Percentiles rank a stretch among this genome's conserved stretches.
Evolutionary conservation across 2,113 vertebrate species (phyloP).

Genomic region (Oophaga pumilio): DNA sequence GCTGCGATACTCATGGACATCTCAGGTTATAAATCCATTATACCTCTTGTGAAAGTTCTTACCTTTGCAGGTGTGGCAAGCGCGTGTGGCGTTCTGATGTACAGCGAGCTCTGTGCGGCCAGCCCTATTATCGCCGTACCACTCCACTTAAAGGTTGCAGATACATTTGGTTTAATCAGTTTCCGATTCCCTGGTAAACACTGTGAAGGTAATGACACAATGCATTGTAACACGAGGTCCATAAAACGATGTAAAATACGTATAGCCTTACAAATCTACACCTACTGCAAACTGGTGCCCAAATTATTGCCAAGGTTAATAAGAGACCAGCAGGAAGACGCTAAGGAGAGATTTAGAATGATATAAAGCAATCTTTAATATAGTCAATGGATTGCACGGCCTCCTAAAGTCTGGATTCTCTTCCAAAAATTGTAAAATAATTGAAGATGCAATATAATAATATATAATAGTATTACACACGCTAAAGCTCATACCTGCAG

Average conservation of each 20-base stretch:
- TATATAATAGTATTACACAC: not conserved
- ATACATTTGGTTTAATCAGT: conserved; percentile 30
- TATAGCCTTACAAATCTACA: too few relatives aligned
- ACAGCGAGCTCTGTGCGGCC: conserved; percentile 23
- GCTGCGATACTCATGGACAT: too few relatives aligned
- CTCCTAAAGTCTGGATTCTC: too few relatives aligned
- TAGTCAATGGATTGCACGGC: too few relatives aligned
- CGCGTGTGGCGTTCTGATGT: conserved; percentile 29
- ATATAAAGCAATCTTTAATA: too few relatives aligned
- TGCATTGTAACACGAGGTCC: not conserved
- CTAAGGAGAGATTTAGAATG: too few relatives aligned
- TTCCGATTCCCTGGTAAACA: conserved; percentile 47
- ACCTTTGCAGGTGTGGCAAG: conserved; percentile 31
- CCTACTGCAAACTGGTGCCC: too few relatives aligned
- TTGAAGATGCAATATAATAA: too few relatives aligned
- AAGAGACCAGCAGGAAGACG: too few relatives aligned
- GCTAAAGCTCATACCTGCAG: conserved; percentile 7
- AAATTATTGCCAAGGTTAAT: too few relatives aligned
- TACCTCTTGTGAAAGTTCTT: not conserved
- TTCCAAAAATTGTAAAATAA: too few relatives aligned
- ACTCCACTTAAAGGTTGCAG: conserved; percentile 41
- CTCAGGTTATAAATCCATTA: not conserved
- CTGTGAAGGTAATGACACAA: not conserved
- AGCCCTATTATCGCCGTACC: conserved; percentile 22
- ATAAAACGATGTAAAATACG: too few relatives aligned